Conservation (phyloP, 2,113 vertebrate species). For the Sialia sialis region DNA sequence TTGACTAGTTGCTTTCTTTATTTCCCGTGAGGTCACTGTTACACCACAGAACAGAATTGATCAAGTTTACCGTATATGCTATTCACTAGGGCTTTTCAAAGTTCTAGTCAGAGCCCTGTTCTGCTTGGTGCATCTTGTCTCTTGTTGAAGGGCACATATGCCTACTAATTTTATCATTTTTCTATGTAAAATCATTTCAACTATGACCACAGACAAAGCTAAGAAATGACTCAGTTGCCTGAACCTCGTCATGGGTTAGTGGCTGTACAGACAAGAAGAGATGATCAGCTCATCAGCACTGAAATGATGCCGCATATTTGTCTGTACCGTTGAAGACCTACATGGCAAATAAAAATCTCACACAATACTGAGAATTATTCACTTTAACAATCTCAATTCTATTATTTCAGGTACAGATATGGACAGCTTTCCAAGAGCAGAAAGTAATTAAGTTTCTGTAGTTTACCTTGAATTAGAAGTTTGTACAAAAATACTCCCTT, state of each 20-base stretch:
- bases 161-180: background rate
- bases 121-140: background rate
- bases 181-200: background rate
- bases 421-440: conserved; percentile 7
- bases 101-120: background rate
- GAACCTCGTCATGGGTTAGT: background rate
- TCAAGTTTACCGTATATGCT: background rate
- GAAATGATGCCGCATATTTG: background rate
- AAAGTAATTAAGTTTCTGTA: background rate
- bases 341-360: conserved; percentile 16
- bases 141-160: background rate
- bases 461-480: background rate
- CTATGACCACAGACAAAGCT: background rate
- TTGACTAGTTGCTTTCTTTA: background rate
- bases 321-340: conserved; percentile 4
- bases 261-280: background rate
- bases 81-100: background rate
- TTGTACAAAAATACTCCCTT: conserved; percentile 1
- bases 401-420: conserved; percentile 40
- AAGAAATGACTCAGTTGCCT: background rate
- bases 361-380: conserved; percentile 26
- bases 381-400: background rate
- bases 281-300: background rate
- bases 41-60: background rate
- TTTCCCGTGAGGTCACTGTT: background rate